Conservation (phyloP, 2,888 invertebrate species). For the Tiliacea citrago region DNA sequence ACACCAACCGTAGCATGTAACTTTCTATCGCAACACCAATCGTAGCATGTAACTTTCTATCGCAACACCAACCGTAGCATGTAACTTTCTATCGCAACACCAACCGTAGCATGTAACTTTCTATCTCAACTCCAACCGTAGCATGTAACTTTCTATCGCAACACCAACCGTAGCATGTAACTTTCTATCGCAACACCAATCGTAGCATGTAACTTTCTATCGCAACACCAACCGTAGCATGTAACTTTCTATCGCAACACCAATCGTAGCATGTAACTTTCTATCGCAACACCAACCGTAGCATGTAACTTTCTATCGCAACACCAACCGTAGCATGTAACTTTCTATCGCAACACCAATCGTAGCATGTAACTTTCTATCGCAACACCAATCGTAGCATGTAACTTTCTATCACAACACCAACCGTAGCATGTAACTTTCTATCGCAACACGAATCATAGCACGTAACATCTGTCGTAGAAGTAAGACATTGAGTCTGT, state of each 20-base stretch:
- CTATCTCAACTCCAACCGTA: no score
- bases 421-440: background rate
- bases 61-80: background rate
- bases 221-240: no score
- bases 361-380: background rate
- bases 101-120: background rate
- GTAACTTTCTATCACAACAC: background rate
- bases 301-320: background rate
- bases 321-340: background rate
- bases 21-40: no score
- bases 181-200: background rate
- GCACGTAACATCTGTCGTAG: background rate
- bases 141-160: background rate
- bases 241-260: background rate
- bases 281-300: background rate
- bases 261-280: background rate
- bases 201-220: background rate
- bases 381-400: background rate
- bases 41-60: background rate
- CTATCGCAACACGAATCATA: background rate
- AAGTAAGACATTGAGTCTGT: background rate
- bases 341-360: background rate
- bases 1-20: background rate
- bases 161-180: background rate
- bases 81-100: background rate